Percentiles rank a stretch among this genome's conserved stretches.
These are phyloP conservation scores for Coryphaenoides rupestris DNA, from an alignment of 2,113 vertebrate species.

Conservation along the genomic window DNA sequence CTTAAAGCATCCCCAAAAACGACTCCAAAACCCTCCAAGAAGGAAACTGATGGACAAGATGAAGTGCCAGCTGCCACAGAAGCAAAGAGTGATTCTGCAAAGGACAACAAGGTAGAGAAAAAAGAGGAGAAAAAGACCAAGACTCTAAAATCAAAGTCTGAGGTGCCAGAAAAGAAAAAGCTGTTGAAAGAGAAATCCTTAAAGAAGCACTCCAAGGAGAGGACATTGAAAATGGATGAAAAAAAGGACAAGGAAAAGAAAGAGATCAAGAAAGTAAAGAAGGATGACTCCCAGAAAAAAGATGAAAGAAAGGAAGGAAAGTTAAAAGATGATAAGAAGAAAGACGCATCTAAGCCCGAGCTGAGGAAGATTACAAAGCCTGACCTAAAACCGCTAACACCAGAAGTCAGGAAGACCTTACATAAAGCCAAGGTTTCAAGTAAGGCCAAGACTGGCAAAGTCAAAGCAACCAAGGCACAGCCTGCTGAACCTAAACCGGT, in stretches of 20 bases:
- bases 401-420: conserved; percentile 94
- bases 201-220: conserved; percentile 92
- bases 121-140: conserved; percentile 82
- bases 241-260: conserved; percentile 98
- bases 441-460: conserved; percentile 82
- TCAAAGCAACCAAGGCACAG: conserved; percentile 73
- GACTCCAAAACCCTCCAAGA: conserved; percentile 78
- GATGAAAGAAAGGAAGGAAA: conserved; percentile 90
- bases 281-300: conserved; percentile 87
- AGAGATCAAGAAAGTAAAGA: conserved; percentile 88
- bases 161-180: conserved; percentile 91
- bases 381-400: conserved; percentile 93
- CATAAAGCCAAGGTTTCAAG: conserved; percentile 89
- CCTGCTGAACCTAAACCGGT: conserved; percentile 54
- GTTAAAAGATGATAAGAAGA: conserved; percentile 85
- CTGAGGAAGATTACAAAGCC: conserved; percentile 87
- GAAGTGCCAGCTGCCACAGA: conserved; percentile 72
- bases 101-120: conserved; percentile 81
- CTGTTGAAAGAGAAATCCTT: conserved; percentile 86
- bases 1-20: conserved; percentile 88
- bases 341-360: conserved; percentile 83
- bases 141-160: conserved; percentile 78
- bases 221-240: conserved; percentile 90
- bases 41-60: conserved; percentile 81
- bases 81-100: conserved; percentile 79